phyloP scores from a whole-genome alignment of 2,888 invertebrate genomes.

The Opisthograptis luteolata region DNA sequence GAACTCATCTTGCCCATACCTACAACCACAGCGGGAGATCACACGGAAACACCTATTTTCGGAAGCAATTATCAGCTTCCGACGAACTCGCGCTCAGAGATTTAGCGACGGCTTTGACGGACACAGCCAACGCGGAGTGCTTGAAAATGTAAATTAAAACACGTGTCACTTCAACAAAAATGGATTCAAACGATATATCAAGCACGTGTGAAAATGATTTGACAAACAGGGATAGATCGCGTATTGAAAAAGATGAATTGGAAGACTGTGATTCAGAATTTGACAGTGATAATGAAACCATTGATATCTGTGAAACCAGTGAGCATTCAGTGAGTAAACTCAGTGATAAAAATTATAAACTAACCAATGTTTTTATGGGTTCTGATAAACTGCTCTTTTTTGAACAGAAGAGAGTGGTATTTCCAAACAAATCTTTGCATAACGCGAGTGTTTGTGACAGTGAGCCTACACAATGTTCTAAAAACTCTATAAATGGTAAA shows the following conservation, averaged over 20 bases:
- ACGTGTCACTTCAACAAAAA: conserved; percentile 36
- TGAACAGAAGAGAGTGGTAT: conserved; percentile 54
- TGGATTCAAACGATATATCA: conserved; percentile 72
- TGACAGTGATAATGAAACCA: conserved; percentile 79
- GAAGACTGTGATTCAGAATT: conserved; percentile 67
- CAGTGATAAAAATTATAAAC: conserved; percentile 46
- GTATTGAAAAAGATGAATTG: conserved; percentile 47
- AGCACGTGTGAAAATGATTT: conserved; percentile 74
- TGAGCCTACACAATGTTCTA: conserved; percentile 49
- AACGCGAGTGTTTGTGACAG: conserved; percentile 47
- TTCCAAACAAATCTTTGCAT: conserved; percentile 53
- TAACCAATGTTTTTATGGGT: conserved; percentile 46
- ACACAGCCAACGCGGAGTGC: conserved; percentile 21
- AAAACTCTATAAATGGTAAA: conserved; percentile 56
- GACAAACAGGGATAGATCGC: conserved; percentile 43
- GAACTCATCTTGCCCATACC: conserved; percentile 67
- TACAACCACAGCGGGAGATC: conserved; percentile 62
- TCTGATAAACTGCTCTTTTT: conserved; percentile 57
- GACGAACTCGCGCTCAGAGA: conserved; percentile 50
- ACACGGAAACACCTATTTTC: conserved; percentile 78
- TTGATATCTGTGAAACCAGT: conserved; percentile 79
- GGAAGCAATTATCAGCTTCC: conserved; percentile 76
- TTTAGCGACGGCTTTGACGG: conserved; percentile 45
- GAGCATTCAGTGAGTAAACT: conserved; percentile 48
- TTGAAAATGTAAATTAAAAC: conserved; percentile 19